Percentiles rank a stretch among this genome's conserved stretches.
Evolutionary conservation across 2,797 vertebrate genomes (phyloP).

Genomic region (Ibycter americanus): DNA sequence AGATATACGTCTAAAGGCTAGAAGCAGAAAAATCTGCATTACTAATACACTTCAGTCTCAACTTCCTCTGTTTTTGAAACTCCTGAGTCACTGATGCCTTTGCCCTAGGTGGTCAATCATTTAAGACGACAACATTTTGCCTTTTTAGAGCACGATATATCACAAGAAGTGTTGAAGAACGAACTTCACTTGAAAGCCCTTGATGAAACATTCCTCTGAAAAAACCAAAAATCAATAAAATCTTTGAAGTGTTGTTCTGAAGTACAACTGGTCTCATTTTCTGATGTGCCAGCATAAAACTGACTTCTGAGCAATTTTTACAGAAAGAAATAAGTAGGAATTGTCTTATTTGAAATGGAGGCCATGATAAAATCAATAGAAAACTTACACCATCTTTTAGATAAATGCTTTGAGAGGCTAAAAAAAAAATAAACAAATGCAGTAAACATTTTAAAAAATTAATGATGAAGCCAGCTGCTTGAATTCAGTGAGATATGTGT

Average conservation of each 20-base stretch:
- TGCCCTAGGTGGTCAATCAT: slow-evolving; percentile 15
- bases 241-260: slow-evolving; percentile 61
- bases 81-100: neutral
- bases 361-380: neutral
- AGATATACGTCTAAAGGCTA: neutral
- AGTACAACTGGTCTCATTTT: slow-evolving; percentile 56
- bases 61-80: neutral
- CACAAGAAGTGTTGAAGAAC: slow-evolving; percentile 16
- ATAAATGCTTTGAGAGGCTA: neutral
- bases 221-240: slow-evolving; percentile 58
- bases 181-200: slow-evolving; percentile 20
- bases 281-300: slow-evolving; percentile 48
- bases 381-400: neutral
- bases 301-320: slow-evolving; percentile 22
- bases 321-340: neutral
- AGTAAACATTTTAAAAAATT: neutral
- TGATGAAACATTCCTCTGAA: slow-evolving; percentile 48
- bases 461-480: neutral
- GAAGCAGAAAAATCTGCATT: neutral
- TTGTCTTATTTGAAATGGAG: slow-evolving; percentile 2
- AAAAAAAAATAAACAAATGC: neutral
- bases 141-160: slow-evolving; percentile 24
- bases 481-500: neutral
- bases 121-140: slow-evolving; percentile 49
- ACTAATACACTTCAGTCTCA: neutral